A percentile compares a stretch with the other conserved stretches of the same genome.
phyloP scores from a whole-genome alignment of 2,113 vertebrate genomes.

The Illadopsis cleaveri region DNA sequence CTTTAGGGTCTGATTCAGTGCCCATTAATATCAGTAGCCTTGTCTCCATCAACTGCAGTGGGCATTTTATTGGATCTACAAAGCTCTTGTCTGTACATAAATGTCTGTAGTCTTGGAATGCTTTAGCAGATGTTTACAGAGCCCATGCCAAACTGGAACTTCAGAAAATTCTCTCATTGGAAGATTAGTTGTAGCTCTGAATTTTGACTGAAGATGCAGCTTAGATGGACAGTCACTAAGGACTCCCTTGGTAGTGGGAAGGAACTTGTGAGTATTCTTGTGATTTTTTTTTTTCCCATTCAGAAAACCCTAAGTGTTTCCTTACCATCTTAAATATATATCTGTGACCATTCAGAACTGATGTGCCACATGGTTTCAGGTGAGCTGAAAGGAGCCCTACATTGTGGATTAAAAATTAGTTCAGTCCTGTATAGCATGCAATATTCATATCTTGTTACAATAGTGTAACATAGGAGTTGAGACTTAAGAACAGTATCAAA shows the following conservation, averaged over 20 bases:
- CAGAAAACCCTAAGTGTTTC: background rate
- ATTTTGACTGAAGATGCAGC: background rate
- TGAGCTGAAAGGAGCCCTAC: background rate
- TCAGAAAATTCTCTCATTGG: background rate
- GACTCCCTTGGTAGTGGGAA: background rate
- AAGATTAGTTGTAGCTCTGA: background rate
- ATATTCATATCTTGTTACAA: background rate
- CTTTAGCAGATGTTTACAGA: slow-evolving; percentile 73
- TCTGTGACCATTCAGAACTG: background rate
- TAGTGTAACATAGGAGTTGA: background rate
- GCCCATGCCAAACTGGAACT: slow-evolving; percentile 74
- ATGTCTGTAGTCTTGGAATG: slow-evolving; percentile 64
- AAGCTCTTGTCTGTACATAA: slow-evolving; percentile 29
- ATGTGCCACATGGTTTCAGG: background rate
- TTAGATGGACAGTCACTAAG: background rate
- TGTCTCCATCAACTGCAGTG: background rate
- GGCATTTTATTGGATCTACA: background rate
- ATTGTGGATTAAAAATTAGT: background rate
- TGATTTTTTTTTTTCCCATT: background rate
- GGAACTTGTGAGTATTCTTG: background rate
- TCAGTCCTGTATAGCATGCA: background rate
- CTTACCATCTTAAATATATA: background rate
- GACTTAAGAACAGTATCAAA: background rate
- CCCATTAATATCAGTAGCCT: background rate
- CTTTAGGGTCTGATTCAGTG: slow-evolving; percentile 22